A percentile compares a stretch with the other conserved stretches of the same genome.
Evolutionary conservation across 2,888 invertebrate species (phyloP).

Genomic region (Aporophyla lueneburgensis): DNA sequence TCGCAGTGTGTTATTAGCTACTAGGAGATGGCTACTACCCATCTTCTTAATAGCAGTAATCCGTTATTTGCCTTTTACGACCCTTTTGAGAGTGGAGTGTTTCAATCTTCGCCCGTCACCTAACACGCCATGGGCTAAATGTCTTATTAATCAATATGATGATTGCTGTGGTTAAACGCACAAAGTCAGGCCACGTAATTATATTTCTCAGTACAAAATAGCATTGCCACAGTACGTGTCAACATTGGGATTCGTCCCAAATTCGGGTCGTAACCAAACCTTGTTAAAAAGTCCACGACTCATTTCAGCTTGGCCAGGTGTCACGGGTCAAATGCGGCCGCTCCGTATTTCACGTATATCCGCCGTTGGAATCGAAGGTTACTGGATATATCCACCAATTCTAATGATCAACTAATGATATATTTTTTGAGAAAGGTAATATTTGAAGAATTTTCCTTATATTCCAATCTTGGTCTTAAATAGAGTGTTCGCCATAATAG

Average conservation of each 20-base stretch:
- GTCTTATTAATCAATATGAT: conserved; percentile 3
- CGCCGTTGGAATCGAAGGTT: background rate
- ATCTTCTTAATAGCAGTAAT: conserved; percentile 42
- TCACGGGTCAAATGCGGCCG: conserved; percentile 50
- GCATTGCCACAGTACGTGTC: conserved; percentile 39
- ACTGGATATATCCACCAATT: conserved; percentile 20
- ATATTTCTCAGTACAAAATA: conserved; percentile 48
- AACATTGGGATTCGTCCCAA: conserved; percentile 47
- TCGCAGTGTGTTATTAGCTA: conserved; percentile 30
- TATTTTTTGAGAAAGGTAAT: conserved; percentile 20
- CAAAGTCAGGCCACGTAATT: conserved; percentile 31
- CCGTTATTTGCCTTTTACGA: conserved; percentile 38
- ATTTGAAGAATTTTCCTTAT: conserved; percentile 10
- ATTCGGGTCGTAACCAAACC: conserved; percentile 58
- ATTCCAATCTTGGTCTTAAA: too few species aligned
- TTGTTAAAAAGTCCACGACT: conserved; percentile 67
- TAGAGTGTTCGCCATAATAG: background rate
- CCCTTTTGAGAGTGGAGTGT: conserved; percentile 15
- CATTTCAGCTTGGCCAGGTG: conserved; percentile 64
- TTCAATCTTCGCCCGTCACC: conserved; percentile 9
- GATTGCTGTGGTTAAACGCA: conserved; percentile 3
- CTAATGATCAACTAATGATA: conserved; percentile 38
- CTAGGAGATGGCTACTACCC: conserved; percentile 16
- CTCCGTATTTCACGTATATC: conserved; percentile 29
- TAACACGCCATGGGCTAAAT: conserved; percentile 3